Percentiles rank a stretch among this genome's conserved stretches.
phyloP scores from a whole-genome alignment of 2,888 invertebrate species.

The Bombylius major region DNA sequence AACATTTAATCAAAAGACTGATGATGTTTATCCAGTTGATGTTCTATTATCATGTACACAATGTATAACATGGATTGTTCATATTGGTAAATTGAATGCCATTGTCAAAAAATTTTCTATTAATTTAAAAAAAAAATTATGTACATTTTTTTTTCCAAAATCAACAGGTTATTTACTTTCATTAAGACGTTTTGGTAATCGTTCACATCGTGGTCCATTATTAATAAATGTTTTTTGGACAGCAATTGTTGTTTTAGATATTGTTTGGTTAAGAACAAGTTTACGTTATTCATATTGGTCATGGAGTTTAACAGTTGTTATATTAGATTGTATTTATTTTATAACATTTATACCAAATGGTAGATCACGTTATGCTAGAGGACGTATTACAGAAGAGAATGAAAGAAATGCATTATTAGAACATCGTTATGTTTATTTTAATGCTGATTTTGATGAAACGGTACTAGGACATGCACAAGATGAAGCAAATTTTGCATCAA shows the following conservation, averaged over 20 bases:
- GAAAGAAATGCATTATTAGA: conserved; percentile 49
- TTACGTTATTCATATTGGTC: conserved; percentile 42
- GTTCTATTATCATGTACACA: conserved; percentile 58
- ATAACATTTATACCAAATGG: conserved; percentile 55
- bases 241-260: conserved; percentile 50
- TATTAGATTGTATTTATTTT: conserved; percentile 55
- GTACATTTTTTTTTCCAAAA: neutral
- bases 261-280: conserved; percentile 56
- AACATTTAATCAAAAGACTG: conserved; percentile 49
- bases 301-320: conserved; percentile 48
- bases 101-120: too few relatives aligned
- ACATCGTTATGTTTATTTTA: conserved; percentile 48
- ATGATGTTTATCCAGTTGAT: conserved; percentile 49
- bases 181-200: conserved; percentile 47
- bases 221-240: conserved; percentile 56
- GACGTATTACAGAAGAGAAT: conserved; percentile 35
- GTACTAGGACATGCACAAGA: conserved; percentile 76
- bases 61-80: conserved; percentile 68
- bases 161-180: conserved; percentile 41
- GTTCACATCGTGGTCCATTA: conserved; percentile 63
- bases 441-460: conserved; percentile 52
- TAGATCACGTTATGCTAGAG: conserved; percentile 35
- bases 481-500: conserved; percentile 53
- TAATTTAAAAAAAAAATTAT: neutral
- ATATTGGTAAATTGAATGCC: conserved; percentile 55